These are phyloP conservation scores for Onychostoma macrolepis DNA, from an alignment of 2,113 vertebrate genomes.

Conservation along the genomic window DNA sequence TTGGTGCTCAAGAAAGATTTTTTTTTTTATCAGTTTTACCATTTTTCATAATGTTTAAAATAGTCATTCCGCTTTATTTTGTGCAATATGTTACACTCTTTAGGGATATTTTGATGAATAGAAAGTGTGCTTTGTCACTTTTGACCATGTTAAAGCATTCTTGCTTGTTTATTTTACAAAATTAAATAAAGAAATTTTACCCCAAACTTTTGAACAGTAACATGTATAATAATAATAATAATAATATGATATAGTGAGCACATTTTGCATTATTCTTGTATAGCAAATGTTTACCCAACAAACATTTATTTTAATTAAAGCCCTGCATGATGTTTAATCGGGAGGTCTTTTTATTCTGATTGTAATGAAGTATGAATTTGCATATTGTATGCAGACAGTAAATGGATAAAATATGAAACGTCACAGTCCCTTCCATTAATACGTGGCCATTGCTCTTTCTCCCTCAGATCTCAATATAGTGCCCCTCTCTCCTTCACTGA, in stretches of 20 bases:
- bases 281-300: not conserved
- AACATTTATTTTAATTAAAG: conserved; percentile 63
- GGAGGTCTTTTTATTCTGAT: conserved; percentile 59
- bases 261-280: not conserved
- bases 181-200: not conserved
- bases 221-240: not conserved
- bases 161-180: not conserved
- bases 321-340: conserved; percentile 66
- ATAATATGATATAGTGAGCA: not conserved
- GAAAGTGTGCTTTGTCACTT: not conserved
- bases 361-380: conserved; percentile 70
- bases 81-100: not conserved
- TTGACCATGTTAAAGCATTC: not conserved
- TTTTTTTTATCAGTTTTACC: not conserved
- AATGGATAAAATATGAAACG: conserved; percentile 74
- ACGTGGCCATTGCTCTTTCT: conserved; percentile 34
- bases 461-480: conserved; percentile 35
- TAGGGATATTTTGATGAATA: not conserved
- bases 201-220: not conserved
- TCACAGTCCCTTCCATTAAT: conserved; percentile 59
- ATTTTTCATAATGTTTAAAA: not conserved
- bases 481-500: conserved; percentile 39
- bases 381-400: conserved; percentile 63
- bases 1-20: not conserved
- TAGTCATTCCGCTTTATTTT: not conserved